Base-by-base conservation (phyloP, 2,888 invertebrate species). In the Stegophylla sp. region DNA sequence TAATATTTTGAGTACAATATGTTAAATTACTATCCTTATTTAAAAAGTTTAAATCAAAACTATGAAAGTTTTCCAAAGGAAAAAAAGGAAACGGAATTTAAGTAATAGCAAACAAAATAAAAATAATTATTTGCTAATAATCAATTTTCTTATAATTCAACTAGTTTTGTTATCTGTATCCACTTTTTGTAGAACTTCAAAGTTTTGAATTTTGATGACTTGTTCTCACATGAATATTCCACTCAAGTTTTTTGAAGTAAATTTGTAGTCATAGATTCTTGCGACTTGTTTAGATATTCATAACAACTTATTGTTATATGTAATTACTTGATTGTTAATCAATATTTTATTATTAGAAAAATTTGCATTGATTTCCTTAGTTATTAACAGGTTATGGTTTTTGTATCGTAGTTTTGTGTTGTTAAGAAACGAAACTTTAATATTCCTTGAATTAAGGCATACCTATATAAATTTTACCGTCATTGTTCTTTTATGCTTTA, bases 21-120 rank as follows among this genome's bases (percentile, higher is more conserved):
- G 43, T 15, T 66, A 66, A 66, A 66, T 66, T 43, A 66, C 23
- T 43, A 66, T 66, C 23, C 2, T 43, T 43, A 66, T 66, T 66
- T 43, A 66, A 23, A 26, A 66, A 66, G 23, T 66, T 66, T 43
- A 66, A 43, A 26, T 66, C 5, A 0, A 66, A 66, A 66, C 23
- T 66, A 43, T 41, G 13, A 15, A 66, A 43, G 20, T 43, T 66
- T 13, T 17, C 20, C 41, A 43, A 43, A 66, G 23, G 41, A 66
- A 43, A 64, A 1, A 43, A 64, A 43, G n/a, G n/a, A n/a, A n/a
- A n/a, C n/a, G n/a, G n/a, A n/a, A n/a, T n/a, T n/a, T n/a, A n/a
- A n/a, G 43, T 10, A 20, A 64, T 43, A 3, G 20, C 13, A 2
- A n/a, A 43, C 7, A 43, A 43, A 20, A 43, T 20, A 43, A 23